Percentiles rank a stretch among this genome's conserved stretches.
Conservation (phyloP, 2,797 vertebrate genomes). For the Telmatherina bonti region DNA sequence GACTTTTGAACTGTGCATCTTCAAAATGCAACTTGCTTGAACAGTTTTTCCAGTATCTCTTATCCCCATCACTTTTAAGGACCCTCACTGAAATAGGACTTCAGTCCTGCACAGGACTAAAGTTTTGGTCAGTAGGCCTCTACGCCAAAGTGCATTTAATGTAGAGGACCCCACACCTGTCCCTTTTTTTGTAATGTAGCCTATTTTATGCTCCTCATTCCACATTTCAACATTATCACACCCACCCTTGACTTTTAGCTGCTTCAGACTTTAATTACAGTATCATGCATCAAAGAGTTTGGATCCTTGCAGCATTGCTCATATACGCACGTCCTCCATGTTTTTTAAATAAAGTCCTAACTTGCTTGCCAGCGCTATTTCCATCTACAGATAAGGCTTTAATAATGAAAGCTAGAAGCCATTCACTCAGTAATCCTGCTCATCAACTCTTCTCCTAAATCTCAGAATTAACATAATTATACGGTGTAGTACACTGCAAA, state of each 20-base stretch:
- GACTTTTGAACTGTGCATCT: too few relatives aligned
- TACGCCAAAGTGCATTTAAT: background rate
- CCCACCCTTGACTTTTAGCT: conserved; percentile 55
- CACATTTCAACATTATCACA: conserved; percentile 58
- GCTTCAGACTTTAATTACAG: conserved; percentile 67
- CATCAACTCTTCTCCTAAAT: conserved; percentile 55
- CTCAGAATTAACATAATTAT: conserved; percentile 57
- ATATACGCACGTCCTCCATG: conserved; percentile 26
- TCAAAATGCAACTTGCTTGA: too few relatives aligned
- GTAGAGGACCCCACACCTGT: background rate
- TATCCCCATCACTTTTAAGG: background rate
- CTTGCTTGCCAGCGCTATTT: conserved; percentile 48
- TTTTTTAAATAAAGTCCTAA: conserved; percentile 52
- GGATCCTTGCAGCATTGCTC: conserved; percentile 35
- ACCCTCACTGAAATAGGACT: background rate
- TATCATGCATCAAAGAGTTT: conserved; percentile 31
- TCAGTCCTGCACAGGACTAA: too few relatives aligned
- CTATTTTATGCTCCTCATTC: conserved; percentile 53
- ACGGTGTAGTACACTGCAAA: conserved; percentile 17
- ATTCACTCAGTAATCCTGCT: conserved; percentile 39
- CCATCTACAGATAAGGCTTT: conserved; percentile 28
- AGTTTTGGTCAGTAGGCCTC: too few relatives aligned
- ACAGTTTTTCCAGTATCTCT: too few relatives aligned
- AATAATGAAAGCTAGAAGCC: conserved; percentile 45
- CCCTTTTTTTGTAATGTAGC: conserved; percentile 40